Percentiles rank a stretch among this genome's conserved stretches.
These are phyloP conservation scores for Shinisaurus crocodilurus DNA, from an alignment of 2,113 vertebrate species.

Conservation along the genomic window DNA sequence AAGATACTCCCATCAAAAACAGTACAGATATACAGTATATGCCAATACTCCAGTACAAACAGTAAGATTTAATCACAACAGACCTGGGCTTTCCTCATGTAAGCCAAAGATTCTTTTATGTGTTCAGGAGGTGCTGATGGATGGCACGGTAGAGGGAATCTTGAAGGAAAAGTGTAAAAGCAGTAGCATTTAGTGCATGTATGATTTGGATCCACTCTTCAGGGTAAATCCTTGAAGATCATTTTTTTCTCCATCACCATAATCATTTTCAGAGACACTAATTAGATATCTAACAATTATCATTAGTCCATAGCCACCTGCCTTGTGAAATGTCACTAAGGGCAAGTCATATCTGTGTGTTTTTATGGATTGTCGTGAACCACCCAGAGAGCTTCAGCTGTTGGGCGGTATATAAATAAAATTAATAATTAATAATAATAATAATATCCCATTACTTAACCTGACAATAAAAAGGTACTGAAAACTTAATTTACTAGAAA, in stretches of 20 bases:
- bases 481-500: background rate
- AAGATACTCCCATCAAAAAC: background rate
- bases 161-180: conserved; percentile 60
- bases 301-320: too few relatives aligned
- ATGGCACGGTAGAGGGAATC: conserved; percentile 85
- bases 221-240: conserved; percentile 11
- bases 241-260: conserved; percentile 16
- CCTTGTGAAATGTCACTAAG: background rate
- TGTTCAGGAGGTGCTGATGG: conserved; percentile 88
- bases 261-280: background rate
- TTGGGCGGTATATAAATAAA: too few relatives aligned
- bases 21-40: background rate
- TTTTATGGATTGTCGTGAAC: too few relatives aligned
- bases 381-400: too few relatives aligned
- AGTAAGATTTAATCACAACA: conserved; percentile 47
- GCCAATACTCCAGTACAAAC: background rate
- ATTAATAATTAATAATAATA: too few relatives aligned
- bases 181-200: conserved; percentile 10
- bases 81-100: conserved; percentile 98
- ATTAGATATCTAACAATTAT: background rate
- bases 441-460: background rate
- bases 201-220: conserved; percentile 15
- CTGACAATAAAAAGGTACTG: too few relatives aligned
- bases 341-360: background rate
- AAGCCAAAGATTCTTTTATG: conserved; percentile 93